Percentiles rank a stretch among this genome's conserved stretches.
These are phyloP conservation scores for Epirrita christyi DNA, from an alignment of 2,888 invertebrate species.

Conservation along the genomic window DNA sequence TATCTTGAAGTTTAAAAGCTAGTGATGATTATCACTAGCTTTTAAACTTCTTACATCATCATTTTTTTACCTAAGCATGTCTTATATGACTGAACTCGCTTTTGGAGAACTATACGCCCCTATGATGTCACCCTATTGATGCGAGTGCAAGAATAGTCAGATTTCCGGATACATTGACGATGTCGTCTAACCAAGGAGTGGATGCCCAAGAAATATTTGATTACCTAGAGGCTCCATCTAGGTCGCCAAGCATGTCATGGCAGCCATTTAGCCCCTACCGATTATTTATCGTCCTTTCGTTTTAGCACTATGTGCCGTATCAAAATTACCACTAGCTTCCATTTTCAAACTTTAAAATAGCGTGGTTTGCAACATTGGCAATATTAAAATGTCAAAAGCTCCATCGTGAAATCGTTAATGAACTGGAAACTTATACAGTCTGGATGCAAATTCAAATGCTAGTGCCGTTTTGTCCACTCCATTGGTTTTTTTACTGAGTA, in stretches of 20 bases:
- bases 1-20: conserved; percentile 6
- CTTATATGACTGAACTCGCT: no score
- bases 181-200: no score
- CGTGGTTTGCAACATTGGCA: conserved; percentile 17
- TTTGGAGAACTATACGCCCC: no score
- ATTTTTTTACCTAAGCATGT: no score
- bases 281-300: background rate
- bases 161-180: no score
- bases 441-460: conserved; percentile 40
- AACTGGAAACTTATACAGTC: conserved; percentile 36
- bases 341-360: background rate
- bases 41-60: no score
- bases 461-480: conserved; percentile 28
- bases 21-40: background rate
- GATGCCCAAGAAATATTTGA: no score
- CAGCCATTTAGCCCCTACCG: no score
- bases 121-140: no score
- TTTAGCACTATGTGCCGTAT: background rate
- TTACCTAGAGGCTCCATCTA: no score
- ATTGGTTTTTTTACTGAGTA: conserved; percentile 34
- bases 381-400: conserved; percentile 32
- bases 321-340: background rate
- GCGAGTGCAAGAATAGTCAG: no score
- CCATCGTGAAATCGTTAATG: conserved; percentile 24
- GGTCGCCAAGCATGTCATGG: no score